phyloP scores from a whole-genome alignment of 1,140 invertebrate species.

The Diorhabda sublineata region DNA sequence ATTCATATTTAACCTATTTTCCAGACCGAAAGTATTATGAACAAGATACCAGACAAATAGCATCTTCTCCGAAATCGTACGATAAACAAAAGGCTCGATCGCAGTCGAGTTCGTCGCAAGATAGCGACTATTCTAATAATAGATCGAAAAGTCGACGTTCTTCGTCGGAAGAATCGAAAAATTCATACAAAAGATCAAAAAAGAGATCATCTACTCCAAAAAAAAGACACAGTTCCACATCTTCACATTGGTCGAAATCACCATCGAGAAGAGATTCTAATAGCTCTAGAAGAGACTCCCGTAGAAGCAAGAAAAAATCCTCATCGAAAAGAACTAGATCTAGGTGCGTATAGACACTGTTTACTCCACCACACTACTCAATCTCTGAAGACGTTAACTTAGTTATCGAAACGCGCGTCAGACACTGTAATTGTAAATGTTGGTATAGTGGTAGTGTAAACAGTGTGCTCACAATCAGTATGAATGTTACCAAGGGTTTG shows the following conservation, averaged over 20 bases:
- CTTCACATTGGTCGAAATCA: constrained; percentile 21
- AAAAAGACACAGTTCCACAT: constrained; percentile 8
- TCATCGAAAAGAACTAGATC: constrained; percentile 14
- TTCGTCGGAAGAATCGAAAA: constrained; percentile 21
- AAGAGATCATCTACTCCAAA: constrained; percentile 19
- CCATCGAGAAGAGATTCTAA: constrained; percentile 16
- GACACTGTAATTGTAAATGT: no score
- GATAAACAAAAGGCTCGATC: constrained; percentile 16
- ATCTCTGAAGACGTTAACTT: constrained; percentile 6
- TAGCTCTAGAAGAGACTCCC: constrained; percentile 22
- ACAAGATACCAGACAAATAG: background rate
- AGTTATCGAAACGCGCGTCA: no score
- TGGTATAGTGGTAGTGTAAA: no score
- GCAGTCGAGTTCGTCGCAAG: constrained; percentile 23
- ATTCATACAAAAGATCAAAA: constrained; percentile 24
- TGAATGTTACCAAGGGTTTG: no score
- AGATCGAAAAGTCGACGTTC: constrained; percentile 23
- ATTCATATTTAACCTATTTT: constrained; percentile 8
- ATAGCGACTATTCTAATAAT: constrained; percentile 14
- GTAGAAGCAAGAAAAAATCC: background rate
- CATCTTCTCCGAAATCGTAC: background rate
- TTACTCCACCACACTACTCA: constrained; percentile 15
- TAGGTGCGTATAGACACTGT: constrained; percentile 10
- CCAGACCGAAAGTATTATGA: constrained; percentile 15
- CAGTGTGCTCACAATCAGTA: no score